phyloP scores from a whole-genome alignment of 2,888 invertebrate genomes.

The Agrypnus murinus region DNA sequence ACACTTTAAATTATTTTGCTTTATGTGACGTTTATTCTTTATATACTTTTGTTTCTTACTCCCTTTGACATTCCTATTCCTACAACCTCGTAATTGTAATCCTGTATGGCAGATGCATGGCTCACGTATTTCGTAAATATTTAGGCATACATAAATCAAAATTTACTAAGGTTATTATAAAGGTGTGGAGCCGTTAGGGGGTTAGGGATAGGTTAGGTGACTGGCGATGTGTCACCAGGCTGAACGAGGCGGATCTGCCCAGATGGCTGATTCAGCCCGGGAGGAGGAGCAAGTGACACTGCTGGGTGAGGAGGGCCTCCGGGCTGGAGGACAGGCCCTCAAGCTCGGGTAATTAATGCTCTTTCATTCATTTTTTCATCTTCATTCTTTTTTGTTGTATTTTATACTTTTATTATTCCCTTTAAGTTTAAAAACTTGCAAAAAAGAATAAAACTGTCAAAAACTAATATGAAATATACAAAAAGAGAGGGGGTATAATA shows the following conservation, averaged over 20 bases:
- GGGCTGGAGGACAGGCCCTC: constrained; percentile 96
- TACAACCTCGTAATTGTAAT: constrained; percentile 32
- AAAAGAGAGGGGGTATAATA: constrained; percentile 27
- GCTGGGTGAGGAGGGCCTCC: constrained; percentile 96
- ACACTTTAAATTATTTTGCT: no score
- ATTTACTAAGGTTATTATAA: constrained; percentile 32
- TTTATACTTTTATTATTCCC: constrained; percentile 29
- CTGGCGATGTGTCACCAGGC: constrained; percentile 76
- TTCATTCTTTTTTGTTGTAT: constrained; percentile 26
- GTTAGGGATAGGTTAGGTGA: constrained; percentile 52
- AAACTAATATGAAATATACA: no score
- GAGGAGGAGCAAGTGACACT: constrained; percentile 97
- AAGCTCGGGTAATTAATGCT: constrained; percentile 93
- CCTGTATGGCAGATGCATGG: constrained; percentile 52
- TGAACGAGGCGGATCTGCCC: constrained; percentile 78
- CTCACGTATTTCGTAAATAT: constrained; percentile 35
- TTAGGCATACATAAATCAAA: constrained; percentile 24
- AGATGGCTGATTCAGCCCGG: constrained; percentile 97
- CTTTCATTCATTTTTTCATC: constrained; percentile 54
- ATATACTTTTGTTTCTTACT: constrained; percentile 18
- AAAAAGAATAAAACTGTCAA: no score
- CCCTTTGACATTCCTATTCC: constrained; percentile 18
- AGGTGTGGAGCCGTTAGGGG: constrained; percentile 47
- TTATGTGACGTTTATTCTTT: neutral
- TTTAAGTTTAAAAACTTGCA: neutral